These are phyloP conservation scores for Physeter macrocephalus DNA, from an alignment of 2,113 vertebrate species.

Conservation along the genomic window DNA sequence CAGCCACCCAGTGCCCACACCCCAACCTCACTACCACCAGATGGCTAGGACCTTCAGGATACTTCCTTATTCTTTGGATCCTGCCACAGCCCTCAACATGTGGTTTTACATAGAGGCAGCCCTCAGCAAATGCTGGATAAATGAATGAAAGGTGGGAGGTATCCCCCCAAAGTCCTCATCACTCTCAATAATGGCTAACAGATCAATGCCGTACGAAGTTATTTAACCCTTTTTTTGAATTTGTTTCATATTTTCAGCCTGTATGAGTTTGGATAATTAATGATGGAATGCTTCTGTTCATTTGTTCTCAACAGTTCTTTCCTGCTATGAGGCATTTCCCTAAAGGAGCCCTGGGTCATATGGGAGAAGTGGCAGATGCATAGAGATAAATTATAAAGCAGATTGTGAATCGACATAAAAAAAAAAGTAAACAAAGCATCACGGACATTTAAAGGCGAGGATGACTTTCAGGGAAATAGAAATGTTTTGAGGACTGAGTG, in stretches of 20 bases:
- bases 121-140: background rate
- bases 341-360: background rate
- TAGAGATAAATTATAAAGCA: constrained; percentile 15
- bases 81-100: background rate
- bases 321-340: background rate
- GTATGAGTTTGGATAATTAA: background rate
- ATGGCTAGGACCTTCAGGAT: background rate
- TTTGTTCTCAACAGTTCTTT: background rate
- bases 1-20: fast-evolving
- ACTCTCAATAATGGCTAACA: background rate
- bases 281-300: background rate
- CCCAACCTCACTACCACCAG: background rate
- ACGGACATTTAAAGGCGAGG: background rate
- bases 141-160: background rate
- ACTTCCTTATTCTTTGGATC: background rate
- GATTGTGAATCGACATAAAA: background rate
- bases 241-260: background rate
- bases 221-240: background rate
- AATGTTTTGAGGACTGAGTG: background rate
- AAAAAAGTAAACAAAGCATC: background rate
- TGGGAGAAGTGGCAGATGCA: background rate
- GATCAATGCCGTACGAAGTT: background rate
- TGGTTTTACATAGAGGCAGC: background rate
- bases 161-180: background rate
- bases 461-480: background rate